Percentiles rank a stretch among this genome's conserved stretches.
Evolutionary conservation across 2,888 invertebrate species (phyloP).

Genomic region (Drosophila leonis): DNA sequence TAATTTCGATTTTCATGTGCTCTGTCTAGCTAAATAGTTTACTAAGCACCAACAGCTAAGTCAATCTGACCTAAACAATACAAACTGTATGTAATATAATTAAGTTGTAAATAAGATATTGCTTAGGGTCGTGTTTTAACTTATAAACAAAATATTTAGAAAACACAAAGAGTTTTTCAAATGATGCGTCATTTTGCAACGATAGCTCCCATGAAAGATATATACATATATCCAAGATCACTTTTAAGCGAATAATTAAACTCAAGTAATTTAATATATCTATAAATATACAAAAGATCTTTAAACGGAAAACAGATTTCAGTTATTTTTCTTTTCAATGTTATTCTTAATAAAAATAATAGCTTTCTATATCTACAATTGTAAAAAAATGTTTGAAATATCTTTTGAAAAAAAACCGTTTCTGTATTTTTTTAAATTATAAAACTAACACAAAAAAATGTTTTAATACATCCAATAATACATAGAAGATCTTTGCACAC

Average conservation of each 20-base stretch:
- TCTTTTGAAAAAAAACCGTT: too few species aligned
- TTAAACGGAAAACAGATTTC: not conserved
- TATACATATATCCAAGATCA: not conserved
- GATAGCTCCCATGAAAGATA: too few species aligned
- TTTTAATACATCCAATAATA: not conserved
- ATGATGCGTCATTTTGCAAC: too few species aligned
- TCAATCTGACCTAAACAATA: conserved; percentile 1
- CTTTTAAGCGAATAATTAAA: not conserved
- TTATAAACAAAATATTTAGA: not conserved
- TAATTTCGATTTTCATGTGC: conserved; percentile 1
- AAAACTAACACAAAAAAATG: too few species aligned
- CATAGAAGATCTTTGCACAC: not conserved
- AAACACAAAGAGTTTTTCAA: not conserved
- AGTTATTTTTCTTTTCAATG: too few species aligned
- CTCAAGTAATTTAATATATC: not conserved
- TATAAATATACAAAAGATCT: not conserved
- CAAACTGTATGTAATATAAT: not conserved
- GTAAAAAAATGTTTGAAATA: too few species aligned
- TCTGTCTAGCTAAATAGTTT: not conserved
- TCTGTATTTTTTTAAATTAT: too few species aligned
- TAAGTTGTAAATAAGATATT: not conserved
- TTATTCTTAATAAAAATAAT: too few species aligned
- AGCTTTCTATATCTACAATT: too few species aligned
- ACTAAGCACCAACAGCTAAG: conserved; percentile 1
- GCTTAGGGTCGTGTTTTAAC: not conserved